Percentiles rank a stretch among this genome's conserved stretches.
Conservation (phyloP, 1,140 invertebrate species). For the Rhagoletis pomonella region DNA sequence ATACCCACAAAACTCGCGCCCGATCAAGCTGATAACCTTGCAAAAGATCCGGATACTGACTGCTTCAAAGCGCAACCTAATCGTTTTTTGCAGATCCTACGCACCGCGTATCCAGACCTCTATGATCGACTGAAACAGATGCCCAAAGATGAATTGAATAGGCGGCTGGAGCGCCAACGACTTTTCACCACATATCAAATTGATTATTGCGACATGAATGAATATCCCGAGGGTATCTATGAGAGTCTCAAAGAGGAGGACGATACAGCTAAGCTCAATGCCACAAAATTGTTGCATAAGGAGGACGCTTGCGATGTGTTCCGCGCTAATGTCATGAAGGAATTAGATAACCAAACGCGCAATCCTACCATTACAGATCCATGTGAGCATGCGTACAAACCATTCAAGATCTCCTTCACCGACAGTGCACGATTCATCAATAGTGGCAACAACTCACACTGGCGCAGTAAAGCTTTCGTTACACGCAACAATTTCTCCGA, state of each 20-base stretch:
- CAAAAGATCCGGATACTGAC: slow-evolving; percentile 62
- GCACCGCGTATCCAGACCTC: slow-evolving; percentile 75
- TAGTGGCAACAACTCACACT: slow-evolving; percentile 69
- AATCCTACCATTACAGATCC: slow-evolving; percentile 62
- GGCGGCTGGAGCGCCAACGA: slow-evolving; percentile 75
- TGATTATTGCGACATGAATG: slow-evolving; percentile 76
- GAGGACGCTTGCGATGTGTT: slow-evolving; percentile 66
- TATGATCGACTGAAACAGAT: slow-evolving; percentile 75
- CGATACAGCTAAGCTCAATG: slow-evolving; percentile 63
- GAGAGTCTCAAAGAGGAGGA: slow-evolving; percentile 68
- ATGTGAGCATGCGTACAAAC: slow-evolving; percentile 67
- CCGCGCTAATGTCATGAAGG: slow-evolving; percentile 66
- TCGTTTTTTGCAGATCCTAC: slow-evolving; percentile 69
- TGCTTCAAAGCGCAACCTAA: slow-evolving; percentile 70
- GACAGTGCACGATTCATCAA: slow-evolving; percentile 65
- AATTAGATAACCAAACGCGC: slow-evolving; percentile 63
- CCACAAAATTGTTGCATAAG: slow-evolving; percentile 62
- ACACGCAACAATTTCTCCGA: slow-evolving; percentile 68
- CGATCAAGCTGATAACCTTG: slow-evolving; percentile 66
- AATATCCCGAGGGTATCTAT: slow-evolving; percentile 71
- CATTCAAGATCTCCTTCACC: slow-evolving; percentile 68
- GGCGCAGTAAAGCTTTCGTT: slow-evolving; percentile 65
- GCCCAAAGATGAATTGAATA: slow-evolving; percentile 75
- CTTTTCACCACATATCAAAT: slow-evolving; percentile 77
- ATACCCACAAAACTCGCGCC: slow-evolving; percentile 65